Conservation (phyloP, 2,888 invertebrate species). For the Ptilodon capucinus region DNA sequence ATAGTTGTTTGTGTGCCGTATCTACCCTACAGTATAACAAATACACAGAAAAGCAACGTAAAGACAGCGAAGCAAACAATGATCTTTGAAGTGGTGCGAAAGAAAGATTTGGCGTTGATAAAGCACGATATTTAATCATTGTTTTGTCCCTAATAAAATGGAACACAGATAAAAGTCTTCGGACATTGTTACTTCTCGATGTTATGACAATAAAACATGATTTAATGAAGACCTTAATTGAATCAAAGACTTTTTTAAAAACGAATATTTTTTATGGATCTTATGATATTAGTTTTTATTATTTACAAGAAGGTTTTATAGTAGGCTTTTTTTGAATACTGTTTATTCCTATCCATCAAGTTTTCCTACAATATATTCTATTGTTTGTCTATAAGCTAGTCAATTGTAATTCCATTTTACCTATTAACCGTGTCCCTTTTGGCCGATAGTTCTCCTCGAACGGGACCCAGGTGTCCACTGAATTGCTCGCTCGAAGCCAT, state of each 20-base stretch:
- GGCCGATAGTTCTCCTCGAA: conserved; percentile 19
- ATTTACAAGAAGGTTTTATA: too few relatives aligned
- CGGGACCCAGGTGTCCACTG: conserved; percentile 57
- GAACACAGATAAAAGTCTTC: too few relatives aligned
- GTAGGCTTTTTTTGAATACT: too few relatives aligned
- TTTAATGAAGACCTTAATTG: too few relatives aligned
- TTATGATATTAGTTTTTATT: too few relatives aligned
- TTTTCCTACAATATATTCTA: background rate
- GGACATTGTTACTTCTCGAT: too few relatives aligned
- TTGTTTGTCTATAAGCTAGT: conserved; percentile 13
- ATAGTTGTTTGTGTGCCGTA: conserved; percentile 33
- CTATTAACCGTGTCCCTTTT: conserved; percentile 38
- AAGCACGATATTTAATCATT: background rate
- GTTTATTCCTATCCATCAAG: background rate
- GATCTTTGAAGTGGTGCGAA: background rate
- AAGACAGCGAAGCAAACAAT: background rate
- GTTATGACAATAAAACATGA: too few relatives aligned
- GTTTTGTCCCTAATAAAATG: too few relatives aligned
- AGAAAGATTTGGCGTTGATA: background rate
- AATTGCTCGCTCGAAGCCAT: conserved; percentile 56
- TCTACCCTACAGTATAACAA: conserved; percentile 20
- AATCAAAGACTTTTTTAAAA: too few relatives aligned
- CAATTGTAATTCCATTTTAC: conserved; percentile 23
- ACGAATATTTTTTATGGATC: too few relatives aligned
- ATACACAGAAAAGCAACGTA: conserved; percentile 1